phyloP scores from a whole-genome alignment of 2,113 vertebrate genomes.

The Proterorhinus semilunaris region DNA sequence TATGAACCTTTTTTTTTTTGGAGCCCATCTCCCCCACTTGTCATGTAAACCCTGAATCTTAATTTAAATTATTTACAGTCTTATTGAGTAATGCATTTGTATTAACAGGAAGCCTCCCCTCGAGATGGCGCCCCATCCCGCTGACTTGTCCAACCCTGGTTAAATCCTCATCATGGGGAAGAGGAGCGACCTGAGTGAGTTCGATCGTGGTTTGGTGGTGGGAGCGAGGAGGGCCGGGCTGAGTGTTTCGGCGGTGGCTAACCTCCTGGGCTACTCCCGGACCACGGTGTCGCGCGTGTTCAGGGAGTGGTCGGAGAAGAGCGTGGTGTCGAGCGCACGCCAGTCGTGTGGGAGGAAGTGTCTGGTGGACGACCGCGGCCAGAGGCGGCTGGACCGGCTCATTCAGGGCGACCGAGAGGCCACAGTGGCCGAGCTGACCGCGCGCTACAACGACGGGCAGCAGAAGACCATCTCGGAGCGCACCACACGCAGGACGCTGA shows the following conservation, averaged over 20 bases:
- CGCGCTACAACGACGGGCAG: neutral
- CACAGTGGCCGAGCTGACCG: neutral
- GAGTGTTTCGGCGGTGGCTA: neutral
- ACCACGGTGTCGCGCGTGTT: neutral
- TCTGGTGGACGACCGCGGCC: neutral
- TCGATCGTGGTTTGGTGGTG: neutral
- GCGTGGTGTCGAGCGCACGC: neutral
- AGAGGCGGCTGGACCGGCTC: neutral
- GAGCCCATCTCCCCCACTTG: no score
- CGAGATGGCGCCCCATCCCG: no score
- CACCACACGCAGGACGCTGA: neutral
- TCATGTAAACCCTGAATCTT: no score
- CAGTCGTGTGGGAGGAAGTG: constrained; percentile 1
- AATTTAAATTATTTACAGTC: no score
- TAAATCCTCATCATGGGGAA: neutral
- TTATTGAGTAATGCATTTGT: no score
- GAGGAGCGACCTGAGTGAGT: constrained; percentile 1
- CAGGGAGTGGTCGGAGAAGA: neutral
- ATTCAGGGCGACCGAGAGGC: neutral
- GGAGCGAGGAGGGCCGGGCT: neutral
- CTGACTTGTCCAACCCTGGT: no score
- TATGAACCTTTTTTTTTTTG: no score
- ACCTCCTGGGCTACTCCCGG: neutral
- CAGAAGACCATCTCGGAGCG: constrained; percentile 1
- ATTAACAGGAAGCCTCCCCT: no score